Conservation (phyloP, 2,113 vertebrate genomes). For the Rana temporaria region DNA sequence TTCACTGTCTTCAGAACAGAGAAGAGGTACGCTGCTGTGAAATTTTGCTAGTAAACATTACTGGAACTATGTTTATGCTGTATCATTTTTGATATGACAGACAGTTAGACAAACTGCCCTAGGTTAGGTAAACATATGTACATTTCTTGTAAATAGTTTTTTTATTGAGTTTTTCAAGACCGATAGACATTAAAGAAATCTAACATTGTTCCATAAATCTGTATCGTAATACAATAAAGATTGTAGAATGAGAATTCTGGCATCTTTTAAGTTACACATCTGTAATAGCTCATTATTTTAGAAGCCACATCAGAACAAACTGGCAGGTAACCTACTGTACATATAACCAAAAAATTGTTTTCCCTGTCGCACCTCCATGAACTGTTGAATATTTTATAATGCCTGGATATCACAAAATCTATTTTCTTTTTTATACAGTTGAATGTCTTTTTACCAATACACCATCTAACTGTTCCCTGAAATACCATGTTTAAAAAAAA, state of each 20-base stretch:
- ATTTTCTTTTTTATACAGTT: neutral
- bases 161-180: too few relatives aligned
- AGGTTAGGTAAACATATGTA: constrained; percentile 1
- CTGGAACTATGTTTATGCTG: neutral
- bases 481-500: neutral
- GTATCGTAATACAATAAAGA: too few relatives aligned
- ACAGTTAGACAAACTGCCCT: neutral
- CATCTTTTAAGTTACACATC: too few relatives aligned
- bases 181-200: too few relatives aligned
- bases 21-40: constrained; percentile 10
- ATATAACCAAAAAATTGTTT: too few relatives aligned
- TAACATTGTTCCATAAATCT: too few relatives aligned
- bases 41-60: constrained; percentile 10
- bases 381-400: neutral
- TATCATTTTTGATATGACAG: neutral
- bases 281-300: too few relatives aligned
- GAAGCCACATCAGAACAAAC: too few relatives aligned
- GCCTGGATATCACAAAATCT: neutral
- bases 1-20: neutral
- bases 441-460: neutral
- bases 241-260: too few relatives aligned
- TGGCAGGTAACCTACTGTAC: too few relatives aligned
- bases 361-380: too few relatives aligned
- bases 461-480: neutral
- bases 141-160: neutral